Evolutionary conservation across 2,113 vertebrate species (phyloP).

Genomic region (Microtus richardsoni): DNA sequence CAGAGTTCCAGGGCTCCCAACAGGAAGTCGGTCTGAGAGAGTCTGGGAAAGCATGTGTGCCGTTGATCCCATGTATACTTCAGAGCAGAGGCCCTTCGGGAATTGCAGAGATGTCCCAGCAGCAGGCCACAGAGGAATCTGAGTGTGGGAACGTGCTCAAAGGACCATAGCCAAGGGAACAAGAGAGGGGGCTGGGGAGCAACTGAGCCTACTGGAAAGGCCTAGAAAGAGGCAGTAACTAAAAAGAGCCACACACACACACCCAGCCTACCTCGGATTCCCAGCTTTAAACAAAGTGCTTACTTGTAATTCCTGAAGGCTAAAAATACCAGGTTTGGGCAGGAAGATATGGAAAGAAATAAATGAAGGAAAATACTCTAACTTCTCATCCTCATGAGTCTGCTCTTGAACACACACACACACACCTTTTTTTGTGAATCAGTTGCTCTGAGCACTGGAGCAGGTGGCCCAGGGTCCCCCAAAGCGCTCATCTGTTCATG

Average conservation of each 20-base stretch:
- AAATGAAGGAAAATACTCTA: not conserved
- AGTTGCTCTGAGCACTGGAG: not conserved
- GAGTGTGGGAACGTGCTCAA: constrained; percentile 65
- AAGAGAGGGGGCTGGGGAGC: not conserved
- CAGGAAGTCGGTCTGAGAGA: constrained; percentile 45
- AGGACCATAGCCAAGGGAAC: not conserved
- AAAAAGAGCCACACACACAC: not conserved
- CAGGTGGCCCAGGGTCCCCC: not conserved
- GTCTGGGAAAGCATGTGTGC: constrained; percentile 7
- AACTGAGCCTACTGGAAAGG: not conserved
- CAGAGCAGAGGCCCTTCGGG: not conserved
- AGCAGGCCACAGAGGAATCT: not conserved
- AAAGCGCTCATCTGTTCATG: fast-evolving
- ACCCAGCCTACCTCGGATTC: too few species aligned
- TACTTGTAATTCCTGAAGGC: not conserved
- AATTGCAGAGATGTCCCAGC: constrained; percentile 51
- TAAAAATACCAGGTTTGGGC: not conserved
- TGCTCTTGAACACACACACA: not conserved
- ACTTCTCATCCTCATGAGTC: not conserved
- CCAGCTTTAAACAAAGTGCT: not conserved
- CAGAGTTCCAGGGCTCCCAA: not conserved
- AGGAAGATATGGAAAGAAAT: not conserved
- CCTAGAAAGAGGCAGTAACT: not conserved
- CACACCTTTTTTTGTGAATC: not conserved
- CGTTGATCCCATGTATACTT: constrained; percentile 6